Base-by-base conservation (phyloP, 2,888 invertebrate genomes). In the Stratiomys singularior region DNA sequence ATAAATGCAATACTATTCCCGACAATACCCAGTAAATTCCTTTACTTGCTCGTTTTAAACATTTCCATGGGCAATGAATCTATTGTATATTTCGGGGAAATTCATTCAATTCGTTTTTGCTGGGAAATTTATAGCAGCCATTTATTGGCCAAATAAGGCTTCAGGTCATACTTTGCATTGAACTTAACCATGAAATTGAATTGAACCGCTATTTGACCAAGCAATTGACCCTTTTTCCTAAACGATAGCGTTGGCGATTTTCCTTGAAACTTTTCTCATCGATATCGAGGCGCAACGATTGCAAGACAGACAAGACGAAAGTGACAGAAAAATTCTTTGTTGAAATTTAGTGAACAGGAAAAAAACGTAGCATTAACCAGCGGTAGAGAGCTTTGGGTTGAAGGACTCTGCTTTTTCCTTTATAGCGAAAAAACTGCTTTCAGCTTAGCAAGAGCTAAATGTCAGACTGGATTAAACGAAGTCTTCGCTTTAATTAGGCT, bases 151-250 rank as follows among this genome's bases (percentile, higher is more conserved):
- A 66, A 66, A 27, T 37, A 66, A 37, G 18, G 18, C 44, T 37
- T n/a, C 23, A 23, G 25, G 58, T 60, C 25, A 37, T 58, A 37
- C 71, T 74, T 74, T 37, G 52, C 47, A 27, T 60, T 74, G 18
- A 58, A 60, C 60, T 74, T 60, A 60, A 74, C 58, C 74, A 58
- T 74, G 30, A 74, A 74, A 74, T 74, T 72, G 71, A 72, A 72
- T 72, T 72, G 71, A 52, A 44, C 18, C 37, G 28, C 66, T 66
- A 37, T 66, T 66, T 66, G 66, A 37, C 44, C 37, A 13, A 15
- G 25, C 23, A 47, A 47, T 69, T 72, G 56, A 72, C 72, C 72
- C 56, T 72, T 72, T 72, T 72, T 60, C 15, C 52, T 4, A 60
- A 11, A 60, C 60, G 25, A 60, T 60, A n/a, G n/a, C 52, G 18